phyloP scores from a whole-genome alignment of 1,140 invertebrate species.

The Luehdorfia chinensis region DNA sequence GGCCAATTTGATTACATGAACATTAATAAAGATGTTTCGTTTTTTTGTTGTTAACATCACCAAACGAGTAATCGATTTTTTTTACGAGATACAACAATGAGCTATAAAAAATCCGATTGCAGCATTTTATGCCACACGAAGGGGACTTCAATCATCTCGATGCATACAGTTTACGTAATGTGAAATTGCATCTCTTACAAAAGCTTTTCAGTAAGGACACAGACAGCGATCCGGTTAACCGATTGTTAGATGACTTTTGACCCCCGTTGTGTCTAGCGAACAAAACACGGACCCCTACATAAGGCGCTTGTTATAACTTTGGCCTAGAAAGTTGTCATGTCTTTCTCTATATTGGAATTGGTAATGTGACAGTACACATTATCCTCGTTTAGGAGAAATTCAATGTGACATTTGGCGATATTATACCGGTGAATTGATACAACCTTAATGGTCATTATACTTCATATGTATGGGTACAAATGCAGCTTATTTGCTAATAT shows the following conservation, averaged over 20 bases:
- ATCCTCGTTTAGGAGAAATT: background rate
- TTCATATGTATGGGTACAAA: too few species aligned
- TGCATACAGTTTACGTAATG: slow-evolving; percentile 35
- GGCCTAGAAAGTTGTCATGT: slow-evolving; percentile 9
- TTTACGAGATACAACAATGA: background rate
- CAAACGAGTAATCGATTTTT: slow-evolving; percentile 6
- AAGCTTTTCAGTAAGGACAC: slow-evolving; percentile 24
- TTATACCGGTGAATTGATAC: background rate
- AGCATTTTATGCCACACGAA: slow-evolving; percentile 5
- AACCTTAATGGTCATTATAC: too few species aligned
- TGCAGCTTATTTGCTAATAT: too few species aligned
- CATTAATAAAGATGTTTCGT: slow-evolving; percentile 12
- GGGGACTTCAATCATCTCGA: slow-evolving; percentile 15
- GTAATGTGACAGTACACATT: slow-evolving; percentile 9
- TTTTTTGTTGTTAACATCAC: slow-evolving; percentile 10
- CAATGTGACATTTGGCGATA: too few species aligned
- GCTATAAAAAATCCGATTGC: background rate
- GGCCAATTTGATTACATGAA: slow-evolving; percentile 5
- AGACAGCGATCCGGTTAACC: slow-evolving; percentile 24
- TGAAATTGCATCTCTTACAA: slow-evolving; percentile 35
- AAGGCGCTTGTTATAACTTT: slow-evolving; percentile 16
- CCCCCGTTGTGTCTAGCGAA: slow-evolving; percentile 25
- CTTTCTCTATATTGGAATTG: background rate
- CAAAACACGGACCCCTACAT: slow-evolving; percentile 23
- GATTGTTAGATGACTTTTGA: slow-evolving; percentile 35